Conservation (phyloP, 2,888 invertebrate species). For the Drosophila stalkeri region DNA sequence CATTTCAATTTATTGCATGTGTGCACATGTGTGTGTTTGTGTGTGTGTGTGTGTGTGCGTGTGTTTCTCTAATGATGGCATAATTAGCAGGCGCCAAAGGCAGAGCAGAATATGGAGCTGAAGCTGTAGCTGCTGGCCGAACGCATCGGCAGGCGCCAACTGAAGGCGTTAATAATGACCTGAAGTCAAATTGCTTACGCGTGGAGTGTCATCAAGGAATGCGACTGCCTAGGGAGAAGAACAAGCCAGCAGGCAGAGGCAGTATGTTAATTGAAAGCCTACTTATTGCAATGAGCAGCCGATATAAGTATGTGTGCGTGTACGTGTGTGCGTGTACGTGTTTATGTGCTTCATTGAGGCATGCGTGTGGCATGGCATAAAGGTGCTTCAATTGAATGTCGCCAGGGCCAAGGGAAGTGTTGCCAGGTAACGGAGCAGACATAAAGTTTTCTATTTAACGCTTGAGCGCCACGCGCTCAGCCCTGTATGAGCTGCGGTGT, state of each 20-base stretch:
- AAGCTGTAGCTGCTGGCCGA: slow-evolving; percentile 23
- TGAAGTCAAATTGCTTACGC: slow-evolving; percentile 69
- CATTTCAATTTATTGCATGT: slow-evolving; percentile 58
- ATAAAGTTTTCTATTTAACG: slow-evolving; percentile 78
- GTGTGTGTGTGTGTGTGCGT: not conserved
- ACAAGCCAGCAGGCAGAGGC: not conserved
- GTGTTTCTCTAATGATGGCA: slow-evolving; percentile 73
- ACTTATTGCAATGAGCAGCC: slow-evolving; percentile 66
- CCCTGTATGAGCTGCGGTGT: slow-evolving; percentile 2
- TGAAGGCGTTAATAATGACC: slow-evolving; percentile 69
- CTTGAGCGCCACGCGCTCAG: slow-evolving; percentile 59
- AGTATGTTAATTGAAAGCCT: slow-evolving; percentile 75
- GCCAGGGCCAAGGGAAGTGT: slow-evolving; percentile 29
- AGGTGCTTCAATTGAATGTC: slow-evolving; percentile 28
- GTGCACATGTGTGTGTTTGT: not conserved
- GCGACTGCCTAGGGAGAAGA: not conserved
- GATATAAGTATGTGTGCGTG: slow-evolving; percentile 14
- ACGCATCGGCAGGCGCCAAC: slow-evolving; percentile 17
- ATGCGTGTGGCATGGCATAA: not conserved
- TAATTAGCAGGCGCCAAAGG: slow-evolving; percentile 78
- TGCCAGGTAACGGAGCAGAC: slow-evolving; percentile 58
- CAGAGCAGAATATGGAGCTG: slow-evolving; percentile 35
- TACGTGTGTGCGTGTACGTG: slow-evolving; percentile 9
- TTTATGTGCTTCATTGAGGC: not conserved
- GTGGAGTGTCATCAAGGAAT: slow-evolving; percentile 16